These are phyloP conservation scores for Callithrix jacchus DNA, from an alignment of 2,113 vertebrate species.

Conservation along the genomic window DNA sequence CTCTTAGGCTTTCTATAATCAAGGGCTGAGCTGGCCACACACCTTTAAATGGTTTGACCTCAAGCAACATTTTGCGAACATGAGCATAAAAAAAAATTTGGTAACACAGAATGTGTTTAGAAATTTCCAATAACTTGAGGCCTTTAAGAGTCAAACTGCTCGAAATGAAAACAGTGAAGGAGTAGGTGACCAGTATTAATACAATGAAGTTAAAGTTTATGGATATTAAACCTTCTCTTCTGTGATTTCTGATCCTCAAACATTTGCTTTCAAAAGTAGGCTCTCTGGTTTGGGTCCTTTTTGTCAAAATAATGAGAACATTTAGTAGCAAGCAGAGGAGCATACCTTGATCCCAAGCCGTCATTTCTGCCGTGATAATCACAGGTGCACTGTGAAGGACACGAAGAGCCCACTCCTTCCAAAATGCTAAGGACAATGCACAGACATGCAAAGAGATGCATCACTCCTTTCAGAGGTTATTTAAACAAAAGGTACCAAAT, in stretches of 20 bases:
- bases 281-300: background rate
- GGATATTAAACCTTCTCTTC: background rate
- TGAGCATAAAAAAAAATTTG: background rate
- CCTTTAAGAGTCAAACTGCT: slow-evolving; percentile 9
- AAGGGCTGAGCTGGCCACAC: background rate
- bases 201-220: background rate
- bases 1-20: background rate
- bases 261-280: background rate
- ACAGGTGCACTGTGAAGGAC: slow-evolving; percentile 96
- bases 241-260: slow-evolving; percentile 15
- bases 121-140: background rate
- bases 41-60: background rate
- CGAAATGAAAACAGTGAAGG: background rate
- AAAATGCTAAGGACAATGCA: slow-evolving; percentile 85
- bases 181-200: background rate
- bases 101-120: background rate
- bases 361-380: slow-evolving; percentile 88
- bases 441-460: slow-evolving; percentile 85
- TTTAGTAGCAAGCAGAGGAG: background rate
- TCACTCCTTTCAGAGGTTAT: slow-evolving; percentile 78
- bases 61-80: background rate
- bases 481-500: slow-evolving; percentile 62
- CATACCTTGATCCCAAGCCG: slow-evolving; percentile 90
- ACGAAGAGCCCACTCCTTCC: slow-evolving; percentile 83
- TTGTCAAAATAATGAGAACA: background rate